Percentiles rank a stretch among this genome's conserved stretches.
These are phyloP conservation scores for Parthenolecanium corni DNA, from an alignment of 2,888 invertebrate species.

Conservation along the genomic window DNA sequence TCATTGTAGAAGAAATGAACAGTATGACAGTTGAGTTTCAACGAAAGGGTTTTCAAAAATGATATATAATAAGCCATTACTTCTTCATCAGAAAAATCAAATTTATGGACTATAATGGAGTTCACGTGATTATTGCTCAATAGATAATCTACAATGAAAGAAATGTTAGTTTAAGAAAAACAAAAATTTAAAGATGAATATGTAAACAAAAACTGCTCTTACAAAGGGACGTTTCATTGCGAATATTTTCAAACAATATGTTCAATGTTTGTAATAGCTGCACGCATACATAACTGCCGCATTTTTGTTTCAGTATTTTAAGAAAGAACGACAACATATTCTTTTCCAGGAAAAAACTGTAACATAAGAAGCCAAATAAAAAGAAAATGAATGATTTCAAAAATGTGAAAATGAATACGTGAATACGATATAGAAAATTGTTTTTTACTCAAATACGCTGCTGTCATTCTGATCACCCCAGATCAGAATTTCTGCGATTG, in stretches of 20 bases:
- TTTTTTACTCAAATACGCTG: conserved; percentile 93
- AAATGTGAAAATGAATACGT: neutral
- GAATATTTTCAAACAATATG: conserved; percentile 97
- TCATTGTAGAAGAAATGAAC: conserved; percentile 99
- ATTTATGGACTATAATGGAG: conserved; percentile 97
- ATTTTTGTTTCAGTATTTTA: conserved; percentile 93
- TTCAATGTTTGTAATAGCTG: conserved; percentile 95
- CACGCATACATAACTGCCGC: conserved; percentile 94
- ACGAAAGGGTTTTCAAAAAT: conserved; percentile 92
- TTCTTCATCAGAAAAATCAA: conserved; percentile 99
- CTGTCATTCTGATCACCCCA: conserved; percentile 99
- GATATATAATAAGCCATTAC: conserved; percentile 99
- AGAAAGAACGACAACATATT: conserved; percentile 98
- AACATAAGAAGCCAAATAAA: neutral
- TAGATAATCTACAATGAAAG: conserved; percentile 73
- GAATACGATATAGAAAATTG: neutral
- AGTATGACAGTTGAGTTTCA: conserved; percentile 94
- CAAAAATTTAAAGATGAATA: neutral
- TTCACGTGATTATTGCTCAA: conserved; percentile 99
- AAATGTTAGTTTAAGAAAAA: neutral
- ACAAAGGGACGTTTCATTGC: conserved; percentile 98
- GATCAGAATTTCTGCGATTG: conserved; percentile 96
- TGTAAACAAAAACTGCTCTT: conserved; percentile 44
- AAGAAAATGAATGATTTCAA: neutral
- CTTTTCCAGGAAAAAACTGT: conserved; percentile 94